Conservation (phyloP, 2,888 invertebrate genomes). For the Synanthedon formicaeformis region DNA sequence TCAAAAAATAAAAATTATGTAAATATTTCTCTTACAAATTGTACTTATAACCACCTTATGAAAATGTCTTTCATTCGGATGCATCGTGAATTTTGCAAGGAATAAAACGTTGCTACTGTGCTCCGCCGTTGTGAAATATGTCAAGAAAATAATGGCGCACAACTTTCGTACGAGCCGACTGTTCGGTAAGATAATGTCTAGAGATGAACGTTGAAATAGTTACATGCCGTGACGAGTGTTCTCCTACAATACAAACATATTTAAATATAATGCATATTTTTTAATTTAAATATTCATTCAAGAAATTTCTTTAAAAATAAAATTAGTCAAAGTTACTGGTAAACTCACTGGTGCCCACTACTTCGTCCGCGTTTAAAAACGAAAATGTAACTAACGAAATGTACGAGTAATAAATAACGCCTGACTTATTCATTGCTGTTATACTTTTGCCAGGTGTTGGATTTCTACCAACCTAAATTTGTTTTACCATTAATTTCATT, state of each 20-base stretch:
- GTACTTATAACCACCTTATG: not conserved
- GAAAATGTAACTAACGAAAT: too few species aligned
- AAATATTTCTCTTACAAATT: not conserved
- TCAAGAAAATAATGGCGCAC: slow-evolving; percentile 48
- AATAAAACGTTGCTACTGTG: slow-evolving; percentile 25
- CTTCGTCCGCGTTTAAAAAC: too few species aligned
- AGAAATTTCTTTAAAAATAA: too few species aligned
- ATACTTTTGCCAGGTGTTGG: too few species aligned
- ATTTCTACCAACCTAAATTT: too few species aligned
- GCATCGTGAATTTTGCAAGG: slow-evolving; percentile 30
- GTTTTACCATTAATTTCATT: too few species aligned
- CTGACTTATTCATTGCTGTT: too few species aligned
- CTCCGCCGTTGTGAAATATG: slow-evolving; percentile 46
- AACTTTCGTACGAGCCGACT: slow-evolving; percentile 25
- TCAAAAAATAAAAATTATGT: too few species aligned
- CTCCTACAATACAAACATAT: not conserved
- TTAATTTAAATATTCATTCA: not conserved
- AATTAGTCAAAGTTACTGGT: too few species aligned
- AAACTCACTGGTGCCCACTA: too few species aligned
- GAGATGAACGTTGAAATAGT: slow-evolving; percentile 21
- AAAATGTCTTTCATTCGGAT: slow-evolving; percentile 5
- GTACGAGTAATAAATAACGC: too few species aligned
- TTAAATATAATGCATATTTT: not conserved
- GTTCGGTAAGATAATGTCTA: slow-evolving; percentile 29
- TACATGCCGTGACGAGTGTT: slow-evolving; percentile 11